These are phyloP conservation scores for Diplodus puntazzo DNA, from an alignment of 2,797 vertebrate genomes.

Conservation along the genomic window DNA sequence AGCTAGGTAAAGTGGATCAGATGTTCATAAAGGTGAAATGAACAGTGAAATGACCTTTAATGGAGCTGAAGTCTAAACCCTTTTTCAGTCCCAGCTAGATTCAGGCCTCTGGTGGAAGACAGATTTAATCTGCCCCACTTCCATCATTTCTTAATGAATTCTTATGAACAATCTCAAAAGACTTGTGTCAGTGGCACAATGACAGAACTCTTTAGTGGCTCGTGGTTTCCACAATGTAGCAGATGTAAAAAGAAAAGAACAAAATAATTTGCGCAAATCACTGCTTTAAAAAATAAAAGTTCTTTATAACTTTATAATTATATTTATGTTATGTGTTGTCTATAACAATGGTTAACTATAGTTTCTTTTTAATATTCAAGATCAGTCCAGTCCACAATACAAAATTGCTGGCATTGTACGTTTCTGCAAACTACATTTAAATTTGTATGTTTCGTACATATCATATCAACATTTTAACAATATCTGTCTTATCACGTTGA, in stretches of 20 bases:
- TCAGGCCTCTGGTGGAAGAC: slow-evolving; percentile 34
- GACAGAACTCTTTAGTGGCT: not conserved
- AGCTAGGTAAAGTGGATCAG: not conserved
- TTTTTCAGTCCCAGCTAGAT: slow-evolving; percentile 11
- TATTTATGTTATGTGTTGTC: not conserved
- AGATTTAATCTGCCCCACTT: slow-evolving; percentile 55
- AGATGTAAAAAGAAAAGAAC: not conserved
- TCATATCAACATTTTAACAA: too few relatives aligned
- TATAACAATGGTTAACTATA: too few relatives aligned
- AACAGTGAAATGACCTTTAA: slow-evolving; percentile 26
- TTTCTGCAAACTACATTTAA: too few relatives aligned
- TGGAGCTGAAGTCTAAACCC: slow-evolving; percentile 16
- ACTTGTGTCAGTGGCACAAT: slow-evolving; percentile 8
- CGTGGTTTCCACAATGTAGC: not conserved
- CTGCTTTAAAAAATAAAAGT: not conserved
- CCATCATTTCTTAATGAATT: slow-evolving; percentile 28
- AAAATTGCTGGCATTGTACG: too few relatives aligned
- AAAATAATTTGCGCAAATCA: not conserved
- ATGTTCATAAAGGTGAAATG: not conserved
- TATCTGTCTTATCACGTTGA: too few relatives aligned
- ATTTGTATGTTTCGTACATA: too few relatives aligned
- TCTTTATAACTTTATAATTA: not conserved
- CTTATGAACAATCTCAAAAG: slow-evolving; percentile 46
- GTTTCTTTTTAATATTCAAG: too few relatives aligned
- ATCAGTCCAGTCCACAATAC: too few relatives aligned